Evolutionary conservation across 1,140 invertebrate genomes (phyloP).

Genomic region (Brachionus plicatilis): DNA sequence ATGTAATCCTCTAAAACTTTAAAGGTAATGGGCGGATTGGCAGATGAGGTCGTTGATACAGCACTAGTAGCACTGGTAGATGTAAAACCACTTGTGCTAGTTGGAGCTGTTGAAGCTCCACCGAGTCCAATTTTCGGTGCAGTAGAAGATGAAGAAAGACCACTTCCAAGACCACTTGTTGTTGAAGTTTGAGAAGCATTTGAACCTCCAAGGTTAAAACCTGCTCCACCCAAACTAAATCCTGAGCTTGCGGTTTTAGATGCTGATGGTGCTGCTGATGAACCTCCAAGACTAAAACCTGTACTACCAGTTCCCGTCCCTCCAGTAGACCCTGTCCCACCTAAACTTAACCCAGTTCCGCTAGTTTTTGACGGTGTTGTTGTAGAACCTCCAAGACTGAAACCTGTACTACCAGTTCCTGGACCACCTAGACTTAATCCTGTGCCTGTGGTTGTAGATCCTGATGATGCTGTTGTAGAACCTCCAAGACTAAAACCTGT

Average conservation of each 20-base stretch:
- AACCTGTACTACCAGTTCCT: not conserved
- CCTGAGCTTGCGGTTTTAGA: not conserved
- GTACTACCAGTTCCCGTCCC: not conserved
- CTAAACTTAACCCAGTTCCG: no score
- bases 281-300: not conserved
- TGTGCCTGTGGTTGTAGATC: not conserved
- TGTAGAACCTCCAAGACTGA: not conserved
- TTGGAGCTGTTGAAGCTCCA: not conserved
- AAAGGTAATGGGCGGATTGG: conserved; percentile 64
- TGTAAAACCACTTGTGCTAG: not conserved
- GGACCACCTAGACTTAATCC: not conserved
- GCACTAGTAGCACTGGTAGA: not conserved
- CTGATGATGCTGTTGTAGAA: not conserved
- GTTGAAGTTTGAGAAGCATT: not conserved
- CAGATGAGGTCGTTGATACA: not conserved
- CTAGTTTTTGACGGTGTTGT: not conserved
- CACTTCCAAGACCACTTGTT: not conserved
- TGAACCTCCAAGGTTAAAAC: not conserved
- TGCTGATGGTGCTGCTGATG: not conserved
- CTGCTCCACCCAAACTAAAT: not conserved
- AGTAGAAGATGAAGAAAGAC: not conserved
- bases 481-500: not conserved
- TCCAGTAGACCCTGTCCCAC: not conserved
- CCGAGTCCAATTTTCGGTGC: not conserved
- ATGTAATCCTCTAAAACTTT: conserved; percentile 82